Percentiles rank a stretch among this genome's conserved stretches.
These are phyloP conservation scores for Phylloscopus whistleri DNA, from an alignment of 2,113 vertebrate genomes.

Conservation along the genomic window DNA sequence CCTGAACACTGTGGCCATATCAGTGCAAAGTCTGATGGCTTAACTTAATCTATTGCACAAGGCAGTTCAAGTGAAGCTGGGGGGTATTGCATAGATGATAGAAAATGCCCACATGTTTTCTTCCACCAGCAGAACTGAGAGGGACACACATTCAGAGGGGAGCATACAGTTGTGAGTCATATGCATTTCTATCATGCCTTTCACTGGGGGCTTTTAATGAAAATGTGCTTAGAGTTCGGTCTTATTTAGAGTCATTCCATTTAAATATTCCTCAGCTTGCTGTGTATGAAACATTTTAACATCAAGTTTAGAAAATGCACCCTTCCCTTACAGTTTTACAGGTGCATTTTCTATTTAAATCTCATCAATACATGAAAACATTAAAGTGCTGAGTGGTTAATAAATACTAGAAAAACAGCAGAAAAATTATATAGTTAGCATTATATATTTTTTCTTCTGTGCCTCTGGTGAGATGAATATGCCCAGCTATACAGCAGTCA, in stretches of 20 bases:
- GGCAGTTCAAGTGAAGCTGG: neutral
- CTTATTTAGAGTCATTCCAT: neutral
- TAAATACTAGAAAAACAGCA: neutral
- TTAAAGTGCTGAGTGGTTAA: neutral
- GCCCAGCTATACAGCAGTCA: neutral
- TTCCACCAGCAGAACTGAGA: neutral
- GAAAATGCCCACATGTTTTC: neutral
- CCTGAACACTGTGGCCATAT: neutral
- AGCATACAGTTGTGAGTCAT: neutral
- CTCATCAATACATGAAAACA: neutral
- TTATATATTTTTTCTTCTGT: neutral
- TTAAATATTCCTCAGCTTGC: neutral
- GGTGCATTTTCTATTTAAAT: neutral
- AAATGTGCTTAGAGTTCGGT: neutral
- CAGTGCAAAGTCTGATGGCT: neutral
- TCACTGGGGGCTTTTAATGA: neutral
- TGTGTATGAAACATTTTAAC: neutral
- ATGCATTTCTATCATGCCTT: neutral
- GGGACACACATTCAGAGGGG: neutral
- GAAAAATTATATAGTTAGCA: neutral
- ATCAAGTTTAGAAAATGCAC: neutral
- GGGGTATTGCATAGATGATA: neutral
- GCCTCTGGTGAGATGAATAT: neutral
- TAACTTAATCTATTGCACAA: neutral
- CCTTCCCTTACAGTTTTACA: neutral